Percentiles rank a stretch among this genome's conserved stretches.
Conservation (phyloP, 2,888 invertebrate genomes). For the Diarsia rubi region DNA sequence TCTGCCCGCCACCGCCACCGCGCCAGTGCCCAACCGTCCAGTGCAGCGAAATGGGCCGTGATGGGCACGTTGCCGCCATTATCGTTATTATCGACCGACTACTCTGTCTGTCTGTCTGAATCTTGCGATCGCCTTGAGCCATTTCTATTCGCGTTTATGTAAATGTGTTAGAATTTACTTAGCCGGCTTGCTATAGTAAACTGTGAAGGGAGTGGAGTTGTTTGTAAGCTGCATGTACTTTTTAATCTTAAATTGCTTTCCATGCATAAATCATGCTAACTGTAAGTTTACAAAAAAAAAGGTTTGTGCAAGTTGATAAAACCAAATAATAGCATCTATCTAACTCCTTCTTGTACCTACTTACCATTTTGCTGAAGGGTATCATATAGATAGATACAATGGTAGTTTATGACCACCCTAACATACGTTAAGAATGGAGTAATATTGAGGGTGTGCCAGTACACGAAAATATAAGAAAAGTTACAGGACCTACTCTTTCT, state of each 20-base stretch:
- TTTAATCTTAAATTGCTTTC: neutral
- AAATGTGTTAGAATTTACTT: slow-evolving; percentile 64
- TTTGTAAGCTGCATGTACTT: neutral
- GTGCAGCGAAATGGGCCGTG: slow-evolving; percentile 69
- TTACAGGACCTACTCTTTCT: too few relatives aligned
- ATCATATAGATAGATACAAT: neutral
- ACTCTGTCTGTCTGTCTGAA: slow-evolving; percentile 68
- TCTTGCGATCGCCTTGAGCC: slow-evolving; percentile 66
- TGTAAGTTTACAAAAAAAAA: neutral
- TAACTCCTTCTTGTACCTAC: too few relatives aligned
- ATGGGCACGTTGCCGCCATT: slow-evolving; percentile 72
- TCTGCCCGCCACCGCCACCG: slow-evolving; percentile 35
- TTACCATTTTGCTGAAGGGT: neutral
- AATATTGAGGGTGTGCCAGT: too few relatives aligned
- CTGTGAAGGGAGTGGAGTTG: neutral
- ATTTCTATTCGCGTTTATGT: slow-evolving; percentile 59
- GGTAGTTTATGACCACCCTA: neutral
- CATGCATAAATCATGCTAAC: neutral
- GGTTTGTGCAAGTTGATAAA: neutral
- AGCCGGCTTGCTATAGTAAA: slow-evolving; percentile 28
- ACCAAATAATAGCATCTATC: neutral
- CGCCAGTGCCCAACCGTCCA: slow-evolving; percentile 62
- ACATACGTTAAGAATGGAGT: too few relatives aligned
- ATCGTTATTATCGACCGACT: slow-evolving; percentile 74
- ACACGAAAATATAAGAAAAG: too few relatives aligned